Evolutionary conservation across 2,113 vertebrate species (phyloP), one percentile per base, ranked within the genome.

Genomic region (Malaclemys terrapin): DNA sequence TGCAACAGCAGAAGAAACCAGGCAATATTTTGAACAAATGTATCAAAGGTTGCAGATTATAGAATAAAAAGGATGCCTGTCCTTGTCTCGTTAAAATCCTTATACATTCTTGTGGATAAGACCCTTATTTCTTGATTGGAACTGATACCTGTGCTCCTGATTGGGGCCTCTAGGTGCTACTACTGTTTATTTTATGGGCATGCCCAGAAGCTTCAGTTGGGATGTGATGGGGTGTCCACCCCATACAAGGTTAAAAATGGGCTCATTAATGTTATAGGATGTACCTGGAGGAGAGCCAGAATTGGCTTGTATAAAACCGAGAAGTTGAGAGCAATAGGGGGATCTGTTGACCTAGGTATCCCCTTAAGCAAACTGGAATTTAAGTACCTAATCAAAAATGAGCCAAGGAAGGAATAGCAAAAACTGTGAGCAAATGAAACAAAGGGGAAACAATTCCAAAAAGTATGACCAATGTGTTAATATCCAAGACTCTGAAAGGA

Each of bases 151-250:
- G 16, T 90, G 4, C 17, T 79, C 56, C 54, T 79, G 4, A 25
- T 0, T 62, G 8, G 2, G n/a, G 5, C 52, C 31, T 80, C 0
- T 22, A 4, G 47, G 5, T 38, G 3, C 1, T 38, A 72, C 65
- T 38, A 27, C 3, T 1, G 1, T 76, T 2, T 29, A 45, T 1
- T 8, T 1, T 50, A 10, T 6, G 3, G 75, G 1, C 27, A 87
- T 8, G 20, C 2, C 16, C 20, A 5, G 6, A 54, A 12, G 7
- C 19, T 80, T 24, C 5, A 2, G 35, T 24, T 20, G 47, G 31
- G n/a, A 80, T 3, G 1, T 53, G 20, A 29, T 10, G 19, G n/a
- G 65, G 20, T 59, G 57, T 29, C 5, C 27, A 59, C 27, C 11
- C 27, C 12, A 31, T 27, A 29, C 57, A 59, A 59, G 57, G 27